A percentile compares a stretch with the other conserved stretches of the same genome.
Conservation (phyloP, 2,113 vertebrate species). For the Otus sunia region DNA sequence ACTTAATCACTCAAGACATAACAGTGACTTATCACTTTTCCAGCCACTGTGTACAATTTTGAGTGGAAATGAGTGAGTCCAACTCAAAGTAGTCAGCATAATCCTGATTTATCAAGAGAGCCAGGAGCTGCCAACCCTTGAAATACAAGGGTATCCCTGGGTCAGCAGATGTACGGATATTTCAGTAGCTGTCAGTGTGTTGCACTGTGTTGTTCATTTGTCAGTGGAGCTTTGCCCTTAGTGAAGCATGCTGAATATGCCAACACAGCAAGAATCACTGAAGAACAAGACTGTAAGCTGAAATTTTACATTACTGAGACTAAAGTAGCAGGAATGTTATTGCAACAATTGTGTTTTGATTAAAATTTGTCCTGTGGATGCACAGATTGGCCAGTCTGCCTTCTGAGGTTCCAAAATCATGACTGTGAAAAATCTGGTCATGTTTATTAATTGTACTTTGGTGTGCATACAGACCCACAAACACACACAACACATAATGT, state of each 20-base stretch:
- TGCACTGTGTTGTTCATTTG: neutral
- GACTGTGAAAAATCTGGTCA: neutral
- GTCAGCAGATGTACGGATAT: neutral
- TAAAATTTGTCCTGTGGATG: neutral
- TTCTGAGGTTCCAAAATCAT: neutral
- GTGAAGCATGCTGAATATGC: neutral
- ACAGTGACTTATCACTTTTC: neutral
- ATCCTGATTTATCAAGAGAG: neutral
- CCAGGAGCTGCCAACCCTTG: neutral
- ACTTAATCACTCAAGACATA: conserved; percentile 21
- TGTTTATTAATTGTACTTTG: neutral
- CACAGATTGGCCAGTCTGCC: neutral
- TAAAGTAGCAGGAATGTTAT: neutral
- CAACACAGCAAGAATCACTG: neutral
- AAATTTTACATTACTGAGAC: neutral
- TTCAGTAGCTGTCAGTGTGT: neutral
- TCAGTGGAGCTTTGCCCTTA: neutral
- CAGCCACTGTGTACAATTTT: neutral
- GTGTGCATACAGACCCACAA: neutral
- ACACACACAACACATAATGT: neutral
- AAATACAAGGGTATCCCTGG: neutral
- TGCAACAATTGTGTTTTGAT: neutral
- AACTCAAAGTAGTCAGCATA: neutral
- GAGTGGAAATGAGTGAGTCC: neutral
- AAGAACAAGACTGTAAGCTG: neutral